Evolutionary conservation across 2,113 vertebrate genomes (phyloP).

Genomic region (Oncorhynchus kisutch): DNA sequence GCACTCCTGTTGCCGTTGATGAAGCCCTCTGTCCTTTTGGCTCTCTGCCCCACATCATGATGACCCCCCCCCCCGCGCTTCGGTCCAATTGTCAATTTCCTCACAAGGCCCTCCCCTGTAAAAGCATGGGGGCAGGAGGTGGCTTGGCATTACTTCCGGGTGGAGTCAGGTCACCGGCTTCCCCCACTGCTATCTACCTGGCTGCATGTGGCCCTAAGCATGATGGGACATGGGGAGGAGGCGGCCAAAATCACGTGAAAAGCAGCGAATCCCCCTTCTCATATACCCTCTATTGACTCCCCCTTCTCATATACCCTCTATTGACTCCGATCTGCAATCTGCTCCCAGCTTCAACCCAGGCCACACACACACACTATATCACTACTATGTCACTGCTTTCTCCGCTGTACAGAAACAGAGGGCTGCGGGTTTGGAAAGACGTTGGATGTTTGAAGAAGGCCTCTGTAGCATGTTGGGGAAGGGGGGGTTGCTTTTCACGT

Average conservation of each 20-base stretch:
- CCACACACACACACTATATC: background rate
- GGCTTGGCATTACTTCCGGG: background rate
- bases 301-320: background rate
- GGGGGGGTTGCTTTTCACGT: background rate
- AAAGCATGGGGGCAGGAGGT: background rate
- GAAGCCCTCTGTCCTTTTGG: background rate
- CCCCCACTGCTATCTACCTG: background rate
- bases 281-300: background rate
- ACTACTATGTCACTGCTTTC: background rate
- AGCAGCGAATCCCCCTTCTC: background rate
- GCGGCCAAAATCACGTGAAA: background rate
- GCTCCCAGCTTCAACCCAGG: background rate
- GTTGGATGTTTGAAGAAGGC: background rate
- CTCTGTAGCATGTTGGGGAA: background rate
- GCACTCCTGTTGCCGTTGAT: background rate
- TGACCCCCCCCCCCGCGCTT: background rate
- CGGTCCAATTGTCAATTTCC: background rate
- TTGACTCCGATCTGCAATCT: background rate
- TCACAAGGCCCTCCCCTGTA: background rate
- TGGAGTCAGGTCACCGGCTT: background rate
- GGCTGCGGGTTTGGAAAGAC: background rate
- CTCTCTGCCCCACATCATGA: background rate
- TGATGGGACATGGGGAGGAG: background rate
- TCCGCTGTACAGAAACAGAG: background rate
- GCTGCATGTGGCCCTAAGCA: constrained; percentile 7